phyloP scores from a whole-genome alignment of 2,113 vertebrate genomes.

The Setophaga coronata region DNA sequence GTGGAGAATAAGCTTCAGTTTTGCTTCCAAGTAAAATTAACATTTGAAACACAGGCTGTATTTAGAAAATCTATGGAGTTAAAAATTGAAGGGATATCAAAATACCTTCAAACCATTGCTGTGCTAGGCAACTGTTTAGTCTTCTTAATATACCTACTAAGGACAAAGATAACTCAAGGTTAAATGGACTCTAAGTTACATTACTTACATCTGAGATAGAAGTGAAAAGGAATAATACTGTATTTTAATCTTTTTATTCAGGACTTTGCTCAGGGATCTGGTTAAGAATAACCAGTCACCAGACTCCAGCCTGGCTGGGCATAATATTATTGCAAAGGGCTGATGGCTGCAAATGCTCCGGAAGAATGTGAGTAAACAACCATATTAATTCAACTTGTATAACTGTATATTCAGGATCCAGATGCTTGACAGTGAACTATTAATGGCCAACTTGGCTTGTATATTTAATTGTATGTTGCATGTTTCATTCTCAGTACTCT shows the following conservation, averaged over 20 bases:
- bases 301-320: constrained; percentile 30
- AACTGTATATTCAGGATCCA: constrained; percentile 24
- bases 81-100: neutral
- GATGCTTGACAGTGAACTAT: constrained; percentile 9
- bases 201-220: neutral
- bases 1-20: neutral
- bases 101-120: neutral
- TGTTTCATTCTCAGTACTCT: neutral
- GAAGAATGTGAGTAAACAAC: constrained; percentile 40
- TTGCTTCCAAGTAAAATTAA: neutral
- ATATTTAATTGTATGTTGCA: constrained; percentile 9
- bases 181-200: neutral
- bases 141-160: neutral
- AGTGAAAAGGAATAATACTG: neutral
- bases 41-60: neutral
- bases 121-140: neutral
- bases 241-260: neutral
- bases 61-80: neutral
- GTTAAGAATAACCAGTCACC: neutral
- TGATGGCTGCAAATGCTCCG: neutral
- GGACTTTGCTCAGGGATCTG: neutral
- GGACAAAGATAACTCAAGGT: neutral
- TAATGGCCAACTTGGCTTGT: neutral
- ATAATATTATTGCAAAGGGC: constrained; percentile 15
- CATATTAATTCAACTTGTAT: constrained; percentile 30